phyloP scores from a whole-genome alignment of 2,797 vertebrate species.

The Microctenopoma steveboyesi region DNA sequence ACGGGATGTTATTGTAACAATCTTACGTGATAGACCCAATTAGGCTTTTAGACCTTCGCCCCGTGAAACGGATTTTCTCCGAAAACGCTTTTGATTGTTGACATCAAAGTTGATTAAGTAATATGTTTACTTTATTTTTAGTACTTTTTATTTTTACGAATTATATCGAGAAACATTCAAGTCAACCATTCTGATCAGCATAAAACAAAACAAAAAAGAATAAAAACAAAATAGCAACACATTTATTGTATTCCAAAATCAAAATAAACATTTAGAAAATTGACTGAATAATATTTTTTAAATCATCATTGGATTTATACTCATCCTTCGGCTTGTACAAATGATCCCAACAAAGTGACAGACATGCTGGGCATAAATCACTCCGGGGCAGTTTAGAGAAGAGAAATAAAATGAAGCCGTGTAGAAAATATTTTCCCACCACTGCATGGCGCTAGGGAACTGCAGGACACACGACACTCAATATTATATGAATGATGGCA shows the following conservation, averaged over 20 bases:
- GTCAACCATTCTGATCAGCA: conserved; percentile 1
- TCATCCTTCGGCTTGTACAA: neutral
- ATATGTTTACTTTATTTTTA: conserved; percentile 10
- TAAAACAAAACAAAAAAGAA: neutral
- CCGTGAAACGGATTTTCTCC: conserved; percentile 40
- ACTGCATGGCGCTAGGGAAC: conserved; percentile 81
- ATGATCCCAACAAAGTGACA: conserved; percentile 12
- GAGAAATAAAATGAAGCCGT: conserved; percentile 4
- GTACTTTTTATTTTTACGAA: conserved; percentile 19
- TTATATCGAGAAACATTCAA: conserved; percentile 16
- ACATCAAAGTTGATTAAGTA: conserved; percentile 67
- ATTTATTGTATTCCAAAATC: too few relatives aligned
- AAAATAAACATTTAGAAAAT: too few relatives aligned
- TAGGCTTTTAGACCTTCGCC: conserved; percentile 61
- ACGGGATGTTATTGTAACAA: conserved; percentile 82
- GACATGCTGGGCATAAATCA: conserved; percentile 38
- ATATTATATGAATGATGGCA: neutral
- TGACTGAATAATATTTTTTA: conserved; percentile 1
- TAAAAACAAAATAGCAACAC: too few relatives aligned
- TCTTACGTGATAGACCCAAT: conserved; percentile 77
- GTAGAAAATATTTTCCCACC: conserved; percentile 50
- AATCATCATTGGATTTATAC: neutral
- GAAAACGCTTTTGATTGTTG: conserved; percentile 57
- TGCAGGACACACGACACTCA: conserved; percentile 27
- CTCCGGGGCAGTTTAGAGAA: conserved; percentile 19